A percentile compares a stretch with the other conserved stretches of the same genome.
These are phyloP conservation scores for Lepus europaeus DNA, from an alignment of 2,113 vertebrate genomes.

Conservation along the genomic window DNA sequence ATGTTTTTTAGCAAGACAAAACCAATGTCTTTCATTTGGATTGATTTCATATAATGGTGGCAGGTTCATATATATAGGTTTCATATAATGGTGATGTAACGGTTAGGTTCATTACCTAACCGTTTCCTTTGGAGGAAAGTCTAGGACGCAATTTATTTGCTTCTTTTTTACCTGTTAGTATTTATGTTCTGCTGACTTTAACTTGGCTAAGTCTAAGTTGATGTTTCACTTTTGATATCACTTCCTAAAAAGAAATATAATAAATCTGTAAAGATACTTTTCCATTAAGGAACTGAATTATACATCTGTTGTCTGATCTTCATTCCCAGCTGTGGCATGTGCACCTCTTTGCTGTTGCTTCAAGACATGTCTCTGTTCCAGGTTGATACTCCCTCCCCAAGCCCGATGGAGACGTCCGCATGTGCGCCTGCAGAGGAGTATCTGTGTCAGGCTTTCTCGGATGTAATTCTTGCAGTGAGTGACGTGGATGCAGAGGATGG, in stretches of 20 bases:
- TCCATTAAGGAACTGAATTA: not conserved
- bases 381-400: constrained; percentile 81
- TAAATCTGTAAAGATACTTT: constrained; percentile 15
- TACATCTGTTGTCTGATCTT: not conserved
- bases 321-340: not conserved
- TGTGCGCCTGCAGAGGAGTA: constrained; percentile 84
- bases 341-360: constrained; percentile 3
- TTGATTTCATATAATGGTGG: not conserved
- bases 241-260: not conserved
- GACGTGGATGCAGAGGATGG: constrained; percentile 90
- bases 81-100: too few species aligned
- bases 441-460: constrained; percentile 91
- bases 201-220: constrained; percentile 32
- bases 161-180: not conserved
- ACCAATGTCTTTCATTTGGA: constrained; percentile 13
- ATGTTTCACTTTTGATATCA: not conserved
- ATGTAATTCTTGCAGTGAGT: constrained; percentile 88
- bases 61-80: not conserved
- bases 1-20: not conserved
- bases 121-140: not conserved
- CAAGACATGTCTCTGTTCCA: constrained; percentile 26
- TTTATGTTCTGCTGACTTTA: not conserved
- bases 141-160: constrained; percentile 18
- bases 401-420: constrained; percentile 88
- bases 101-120: not conserved